These are phyloP conservation scores for Latheticus oryzae DNA, from an alignment of 2,888 invertebrate species.

Conservation along the genomic window DNA sequence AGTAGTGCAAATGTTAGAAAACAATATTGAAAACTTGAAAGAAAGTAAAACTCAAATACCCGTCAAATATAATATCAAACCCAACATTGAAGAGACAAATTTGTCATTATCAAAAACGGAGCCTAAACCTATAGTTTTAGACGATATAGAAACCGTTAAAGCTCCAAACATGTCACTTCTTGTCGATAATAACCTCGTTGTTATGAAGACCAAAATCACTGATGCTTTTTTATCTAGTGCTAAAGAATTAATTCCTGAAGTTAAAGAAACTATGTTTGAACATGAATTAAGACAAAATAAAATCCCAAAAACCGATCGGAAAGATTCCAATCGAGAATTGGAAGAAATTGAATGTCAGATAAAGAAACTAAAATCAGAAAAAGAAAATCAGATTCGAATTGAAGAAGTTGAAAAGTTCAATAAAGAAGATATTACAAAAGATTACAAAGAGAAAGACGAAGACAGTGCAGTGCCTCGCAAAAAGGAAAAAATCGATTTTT, in stretches of 20 bases:
- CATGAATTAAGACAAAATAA: not conserved
- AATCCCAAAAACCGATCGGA: slow-evolving; percentile 32
- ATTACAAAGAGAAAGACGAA: slow-evolving; percentile 64
- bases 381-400: slow-evolving; percentile 51
- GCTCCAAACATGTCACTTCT: slow-evolving; percentile 37
- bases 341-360: slow-evolving; percentile 58
- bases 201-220: slow-evolving; percentile 65
- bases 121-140: slow-evolving; percentile 43
- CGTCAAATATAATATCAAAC: slow-evolving; percentile 60
- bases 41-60: slow-evolving; percentile 58
- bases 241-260: slow-evolving; percentile 67
- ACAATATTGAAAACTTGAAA: slow-evolving; percentile 61
- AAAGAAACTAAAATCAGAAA: slow-evolving; percentile 57
- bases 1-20: slow-evolving; percentile 58
- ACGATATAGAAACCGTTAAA: slow-evolving; percentile 50
- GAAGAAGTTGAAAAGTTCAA: slow-evolving; percentile 61
- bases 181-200: slow-evolving; percentile 30
- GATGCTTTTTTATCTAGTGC: slow-evolving; percentile 73
- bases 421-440: slow-evolving; percentile 62
- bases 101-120: slow-evolving; percentile 48
- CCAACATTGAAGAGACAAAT: slow-evolving; percentile 59
- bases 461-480: slow-evolving; percentile 66
- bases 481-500: slow-evolving; percentile 68
- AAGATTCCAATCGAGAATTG: slow-evolving; percentile 60
- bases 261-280: slow-evolving; percentile 37